phyloP scores from a whole-genome alignment of 2,888 invertebrate species.

The Microctonus hyperodae region DNA sequence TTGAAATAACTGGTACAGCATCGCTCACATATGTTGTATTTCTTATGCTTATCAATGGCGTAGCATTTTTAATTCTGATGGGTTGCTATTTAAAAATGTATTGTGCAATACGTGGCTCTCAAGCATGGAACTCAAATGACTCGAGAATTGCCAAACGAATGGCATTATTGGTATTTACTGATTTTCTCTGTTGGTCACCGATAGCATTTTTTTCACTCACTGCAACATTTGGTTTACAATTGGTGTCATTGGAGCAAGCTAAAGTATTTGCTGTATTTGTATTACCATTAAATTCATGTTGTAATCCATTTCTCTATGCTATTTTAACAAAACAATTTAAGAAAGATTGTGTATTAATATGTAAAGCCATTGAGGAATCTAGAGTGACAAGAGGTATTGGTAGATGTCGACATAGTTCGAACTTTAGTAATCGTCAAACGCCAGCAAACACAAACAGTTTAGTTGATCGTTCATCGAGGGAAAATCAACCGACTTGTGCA shows the following conservation, averaged over 20 bases:
- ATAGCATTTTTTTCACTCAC: constrained; percentile 95
- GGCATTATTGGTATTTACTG: constrained; percentile 96
- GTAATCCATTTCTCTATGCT: constrained; percentile 97
- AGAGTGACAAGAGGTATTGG: constrained; percentile 88
- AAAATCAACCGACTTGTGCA: constrained; percentile 70
- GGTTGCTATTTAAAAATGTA: constrained; percentile 98
- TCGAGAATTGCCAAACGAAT: constrained; percentile 95
- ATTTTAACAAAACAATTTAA: constrained; percentile 98
- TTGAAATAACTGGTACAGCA: constrained; percentile 82
- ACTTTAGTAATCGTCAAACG: constrained; percentile 87
- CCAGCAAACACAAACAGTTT: constrained; percentile 87
- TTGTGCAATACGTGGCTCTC: constrained; percentile 95
- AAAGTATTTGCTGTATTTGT: constrained; percentile 97
- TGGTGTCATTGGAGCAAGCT: constrained; percentile 93
- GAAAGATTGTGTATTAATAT: constrained; percentile 94
- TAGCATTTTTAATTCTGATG: constrained; percentile 93
- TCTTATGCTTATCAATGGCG: constrained; percentile 89
- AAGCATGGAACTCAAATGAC: constrained; percentile 98
- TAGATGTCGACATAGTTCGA: constrained; percentile 83
- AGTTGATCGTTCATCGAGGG: constrained; percentile 79
- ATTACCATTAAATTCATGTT: constrained; percentile 94
- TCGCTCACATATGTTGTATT: constrained; percentile 90
- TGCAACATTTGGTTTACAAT: constrained; percentile 88
- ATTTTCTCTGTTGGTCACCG: constrained; percentile 98
- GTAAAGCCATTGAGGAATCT: constrained; percentile 95